A percentile compares a stretch with the other conserved stretches of the same genome.
Evolutionary conservation across 2,797 vertebrate species (phyloP).

Genomic region (Myotis planiceps): DNA sequence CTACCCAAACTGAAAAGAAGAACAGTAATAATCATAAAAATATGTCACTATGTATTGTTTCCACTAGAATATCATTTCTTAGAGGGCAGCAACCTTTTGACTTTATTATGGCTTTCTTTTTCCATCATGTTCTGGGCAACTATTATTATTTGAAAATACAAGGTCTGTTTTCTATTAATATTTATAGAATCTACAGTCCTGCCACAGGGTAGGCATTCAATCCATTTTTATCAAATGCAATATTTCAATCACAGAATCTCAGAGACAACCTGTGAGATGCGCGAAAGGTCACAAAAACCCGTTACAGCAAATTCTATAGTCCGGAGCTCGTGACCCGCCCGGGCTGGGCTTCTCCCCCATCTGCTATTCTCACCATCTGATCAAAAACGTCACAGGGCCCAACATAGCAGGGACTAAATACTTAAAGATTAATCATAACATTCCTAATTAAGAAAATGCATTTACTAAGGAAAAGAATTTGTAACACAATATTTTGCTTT

Average conservation of each 20-base stretch:
- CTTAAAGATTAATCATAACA: neutral
- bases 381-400: neutral
- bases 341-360: neutral
- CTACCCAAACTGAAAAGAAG: neutral
- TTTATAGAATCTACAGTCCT: constrained; percentile 29
- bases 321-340: fast-evolving
- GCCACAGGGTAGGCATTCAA: neutral
- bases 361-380: neutral
- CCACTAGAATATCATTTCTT: neutral
- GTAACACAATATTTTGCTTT: neutral
- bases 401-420: neutral
- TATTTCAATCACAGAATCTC: neutral
- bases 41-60: neutral
- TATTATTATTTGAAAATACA: constrained; percentile 22
- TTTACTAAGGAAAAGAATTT: neutral
- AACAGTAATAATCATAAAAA: neutral
- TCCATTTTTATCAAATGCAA: neutral
- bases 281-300: neutral
- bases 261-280: neutral
- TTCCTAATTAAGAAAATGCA: neutral
- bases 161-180: neutral
- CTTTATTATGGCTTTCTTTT: neutral
- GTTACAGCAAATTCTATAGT: fast-evolving
- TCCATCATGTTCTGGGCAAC: neutral
- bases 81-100: neutral